Percentiles rank a stretch among this genome's conserved stretches.
Conservation (phyloP, 2,797 vertebrate genomes). For the Enteromius afrohamiltoni region DNA sequence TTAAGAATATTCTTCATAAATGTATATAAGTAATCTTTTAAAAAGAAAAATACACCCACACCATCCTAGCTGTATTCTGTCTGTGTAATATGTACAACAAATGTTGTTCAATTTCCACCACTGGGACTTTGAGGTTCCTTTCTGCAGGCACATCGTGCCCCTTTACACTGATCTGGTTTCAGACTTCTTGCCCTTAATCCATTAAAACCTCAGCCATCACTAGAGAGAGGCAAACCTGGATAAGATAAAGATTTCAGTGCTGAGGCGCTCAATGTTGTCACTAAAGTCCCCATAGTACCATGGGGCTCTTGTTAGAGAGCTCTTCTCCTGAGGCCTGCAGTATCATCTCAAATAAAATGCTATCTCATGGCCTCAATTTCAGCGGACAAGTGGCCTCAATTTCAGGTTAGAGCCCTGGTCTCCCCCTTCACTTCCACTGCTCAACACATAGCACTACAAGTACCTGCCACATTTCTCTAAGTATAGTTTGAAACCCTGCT, state of each 20-base stretch:
- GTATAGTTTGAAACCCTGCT: background rate
- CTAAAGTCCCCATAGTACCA: conserved; percentile 67
- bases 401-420: conserved; percentile 63
- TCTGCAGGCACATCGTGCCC: background rate
- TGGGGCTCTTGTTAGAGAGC: conserved; percentile 55
- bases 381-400: conserved; percentile 71
- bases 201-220: conserved; percentile 37
- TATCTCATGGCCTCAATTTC: conserved; percentile 73
- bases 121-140: background rate
- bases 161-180: conserved; percentile 30
- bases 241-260: conserved; percentile 14
- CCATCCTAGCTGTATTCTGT: background rate
- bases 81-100: conserved; percentile 6
- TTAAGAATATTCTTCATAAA: background rate
- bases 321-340: conserved; percentile 56
- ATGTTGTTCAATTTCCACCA: conserved; percentile 11
- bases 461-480: conserved; percentile 22
- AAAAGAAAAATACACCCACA: background rate
- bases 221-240: conserved; percentile 36
- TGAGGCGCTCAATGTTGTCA: conserved; percentile 7
- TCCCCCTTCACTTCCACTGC: conserved; percentile 53
- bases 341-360: conserved; percentile 69
- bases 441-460: conserved; percentile 46
- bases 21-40: background rate
- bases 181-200: conserved; percentile 26